These are phyloP conservation scores for Harpagifer antarcticus DNA, from an alignment of 2,797 vertebrate genomes.

Conservation along the genomic window DNA sequence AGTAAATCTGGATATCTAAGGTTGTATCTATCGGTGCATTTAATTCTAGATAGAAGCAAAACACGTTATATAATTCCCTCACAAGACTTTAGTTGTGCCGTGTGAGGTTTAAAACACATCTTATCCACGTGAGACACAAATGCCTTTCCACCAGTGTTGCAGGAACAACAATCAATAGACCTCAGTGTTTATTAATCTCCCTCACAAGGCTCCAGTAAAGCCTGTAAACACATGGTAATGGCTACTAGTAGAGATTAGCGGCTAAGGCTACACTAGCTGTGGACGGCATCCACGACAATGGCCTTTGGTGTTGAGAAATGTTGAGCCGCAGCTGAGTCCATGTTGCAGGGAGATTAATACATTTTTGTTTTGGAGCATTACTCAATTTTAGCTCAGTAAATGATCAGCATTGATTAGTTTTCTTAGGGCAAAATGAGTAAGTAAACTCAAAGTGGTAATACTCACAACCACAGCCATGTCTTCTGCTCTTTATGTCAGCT, in stretches of 20 bases:
- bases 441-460: constrained; percentile 32
- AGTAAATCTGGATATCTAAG: not conserved
- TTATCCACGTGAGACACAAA: constrained; percentile 55
- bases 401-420: not conserved
- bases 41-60: constrained; percentile 15
- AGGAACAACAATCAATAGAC: constrained; percentile 70
- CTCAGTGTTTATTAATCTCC: constrained; percentile 81
- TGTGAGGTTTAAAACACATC: constrained; percentile 32
- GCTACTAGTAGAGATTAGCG: constrained; percentile 62
- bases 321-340: constrained; percentile 41
- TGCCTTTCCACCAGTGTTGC: constrained; percentile 7
- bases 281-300: constrained; percentile 49
- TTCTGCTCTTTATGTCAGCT: constrained; percentile 58
- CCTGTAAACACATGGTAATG: constrained; percentile 60
- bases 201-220: constrained; percentile 80
- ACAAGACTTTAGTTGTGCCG: constrained; percentile 33
- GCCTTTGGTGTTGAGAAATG: constrained; percentile 59
- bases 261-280: constrained; percentile 55
- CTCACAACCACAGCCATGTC: constrained; percentile 87
- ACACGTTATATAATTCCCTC: constrained; percentile 33
- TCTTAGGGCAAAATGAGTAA: not conserved
- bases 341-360: constrained; percentile 1
- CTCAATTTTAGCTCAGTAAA: not conserved
- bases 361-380: constrained; percentile 8
- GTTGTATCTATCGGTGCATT: not conserved